Percentiles rank a stretch among this genome's conserved stretches.
These are phyloP conservation scores for Dinocampus coccinellae DNA, from an alignment of 2,888 invertebrate species.

Conservation along the genomic window DNA sequence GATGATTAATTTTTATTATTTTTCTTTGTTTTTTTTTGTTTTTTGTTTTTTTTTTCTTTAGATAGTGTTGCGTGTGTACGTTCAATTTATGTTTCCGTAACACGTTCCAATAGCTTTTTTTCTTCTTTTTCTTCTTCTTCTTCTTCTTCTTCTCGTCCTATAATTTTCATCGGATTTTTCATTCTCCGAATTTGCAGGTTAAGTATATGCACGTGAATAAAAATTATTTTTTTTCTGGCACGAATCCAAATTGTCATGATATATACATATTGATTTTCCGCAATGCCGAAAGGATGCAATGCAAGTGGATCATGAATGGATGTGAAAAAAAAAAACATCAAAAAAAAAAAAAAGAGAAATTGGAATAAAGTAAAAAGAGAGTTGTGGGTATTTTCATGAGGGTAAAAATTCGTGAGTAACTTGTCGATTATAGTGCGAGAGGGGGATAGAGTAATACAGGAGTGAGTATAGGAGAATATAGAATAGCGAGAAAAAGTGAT, in stretches of 20 bases:
- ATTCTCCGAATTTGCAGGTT: not conserved
- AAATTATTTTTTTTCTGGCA: not conserved
- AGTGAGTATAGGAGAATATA: not conserved
- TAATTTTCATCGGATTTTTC: not conserved
- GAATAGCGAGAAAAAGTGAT: not conserved
- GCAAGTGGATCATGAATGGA: not conserved
- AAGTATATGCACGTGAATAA: not conserved
- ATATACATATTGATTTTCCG: not conserved
- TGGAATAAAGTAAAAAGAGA: not conserved
- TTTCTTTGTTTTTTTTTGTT: no score
- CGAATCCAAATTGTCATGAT: not conserved
- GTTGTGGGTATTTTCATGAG: conserved; percentile 10
- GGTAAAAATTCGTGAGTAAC: conserved; percentile 40
- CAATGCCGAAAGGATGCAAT: not conserved
- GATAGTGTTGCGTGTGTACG: not conserved
- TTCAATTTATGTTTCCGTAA: not conserved
- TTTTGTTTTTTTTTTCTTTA: no score
- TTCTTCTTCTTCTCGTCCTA: not conserved
- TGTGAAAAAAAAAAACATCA: not conserved
- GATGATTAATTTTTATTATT: no score
- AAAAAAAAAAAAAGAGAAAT: conserved; percentile 3
- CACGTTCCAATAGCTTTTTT: not conserved
- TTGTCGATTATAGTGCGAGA: conserved; percentile 36
- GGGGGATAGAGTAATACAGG: conserved; percentile 28
- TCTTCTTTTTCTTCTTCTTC: no score